A percentile compares a stretch with the other conserved stretches of the same genome.
phyloP scores from a whole-genome alignment of 2,888 invertebrate species.

The Drosophila macrospina region DNA sequence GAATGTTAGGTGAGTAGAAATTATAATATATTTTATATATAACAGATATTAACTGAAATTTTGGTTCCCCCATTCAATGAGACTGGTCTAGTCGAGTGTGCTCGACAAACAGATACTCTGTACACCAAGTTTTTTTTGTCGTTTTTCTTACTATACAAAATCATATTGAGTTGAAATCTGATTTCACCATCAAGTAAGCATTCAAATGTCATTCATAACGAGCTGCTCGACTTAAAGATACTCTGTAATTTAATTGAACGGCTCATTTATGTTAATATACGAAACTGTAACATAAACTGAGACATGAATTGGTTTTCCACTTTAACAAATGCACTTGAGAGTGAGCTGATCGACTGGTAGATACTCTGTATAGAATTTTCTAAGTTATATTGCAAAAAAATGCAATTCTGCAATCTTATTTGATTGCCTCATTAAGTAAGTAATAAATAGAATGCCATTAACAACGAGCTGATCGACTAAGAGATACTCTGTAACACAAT shows the following conservation, averaged over 20 bases:
- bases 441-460: too few species aligned
- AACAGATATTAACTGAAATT: neutral
- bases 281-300: too few species aligned
- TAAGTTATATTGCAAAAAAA: too few species aligned
- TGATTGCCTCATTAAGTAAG: too few species aligned
- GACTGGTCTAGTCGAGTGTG: neutral
- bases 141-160: neutral
- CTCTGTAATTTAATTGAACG: too few species aligned
- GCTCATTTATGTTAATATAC: too few species aligned
- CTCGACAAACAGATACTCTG: neutral
- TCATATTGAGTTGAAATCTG: neutral
- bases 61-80: conserved; percentile 1
- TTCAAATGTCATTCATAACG: neutral
- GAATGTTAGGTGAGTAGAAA: neutral
- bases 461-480: too few species aligned
- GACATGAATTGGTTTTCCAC: too few species aligned
- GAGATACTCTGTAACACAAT: neutral
- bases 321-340: neutral
- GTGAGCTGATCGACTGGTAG: neutral
- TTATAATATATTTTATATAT: neutral
- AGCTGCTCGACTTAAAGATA: too few species aligned
- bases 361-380: too few species aligned
- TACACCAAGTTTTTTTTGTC: neutral
- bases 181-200: neutral
- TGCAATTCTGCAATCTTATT: too few species aligned